Evolutionary conservation across 2,797 vertebrate species (phyloP).

Genomic region (Coreius guichenoti): DNA sequence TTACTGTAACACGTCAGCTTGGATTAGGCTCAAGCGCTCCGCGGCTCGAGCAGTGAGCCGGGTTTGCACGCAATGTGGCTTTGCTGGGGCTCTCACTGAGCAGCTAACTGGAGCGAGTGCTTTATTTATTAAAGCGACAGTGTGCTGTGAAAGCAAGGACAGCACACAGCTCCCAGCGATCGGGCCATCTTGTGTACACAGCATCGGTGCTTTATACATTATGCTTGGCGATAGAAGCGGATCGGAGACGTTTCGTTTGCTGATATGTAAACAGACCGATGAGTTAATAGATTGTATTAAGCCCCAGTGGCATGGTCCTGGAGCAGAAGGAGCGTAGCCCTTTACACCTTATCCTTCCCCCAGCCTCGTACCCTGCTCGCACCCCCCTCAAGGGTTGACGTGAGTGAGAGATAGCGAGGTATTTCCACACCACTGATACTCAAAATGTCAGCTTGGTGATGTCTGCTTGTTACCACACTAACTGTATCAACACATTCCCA

Average conservation of each 20-base stretch:
- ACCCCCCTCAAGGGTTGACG: slow-evolving; percentile 28
- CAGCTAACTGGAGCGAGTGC: slow-evolving; percentile 78
- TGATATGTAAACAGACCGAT: slow-evolving; percentile 88
- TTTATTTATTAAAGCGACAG: slow-evolving; percentile 88
- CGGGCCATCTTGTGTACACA: slow-evolving; percentile 79
- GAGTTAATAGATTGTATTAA: slow-evolving; percentile 86
- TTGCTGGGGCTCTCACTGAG: slow-evolving; percentile 71
- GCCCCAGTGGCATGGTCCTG: slow-evolving; percentile 73
- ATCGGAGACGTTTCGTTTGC: slow-evolving; percentile 82
- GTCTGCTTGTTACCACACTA: slow-evolving; percentile 60
- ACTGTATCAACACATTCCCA: slow-evolving; percentile 63
- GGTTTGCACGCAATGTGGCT: slow-evolving; percentile 91
- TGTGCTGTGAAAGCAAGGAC: slow-evolving; percentile 79
- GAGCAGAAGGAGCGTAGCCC: neutral
- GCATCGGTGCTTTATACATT: slow-evolving; percentile 78
- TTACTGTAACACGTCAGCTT: slow-evolving; percentile 97
- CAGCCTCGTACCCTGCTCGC: slow-evolving; percentile 4
- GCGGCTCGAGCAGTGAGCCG: slow-evolving; percentile 83
- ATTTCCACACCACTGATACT: slow-evolving; percentile 50
- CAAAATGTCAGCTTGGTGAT: slow-evolving; percentile 57
- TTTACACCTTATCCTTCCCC: slow-evolving; percentile 16
- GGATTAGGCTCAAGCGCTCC: slow-evolving; percentile 85
- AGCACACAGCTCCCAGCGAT: slow-evolving; percentile 78
- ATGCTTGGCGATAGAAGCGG: slow-evolving; percentile 81
- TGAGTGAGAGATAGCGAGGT: slow-evolving; percentile 28